Evolutionary conservation across 2,888 invertebrate species (phyloP).

Genomic region (Ichneumoninae sp.): DNA sequence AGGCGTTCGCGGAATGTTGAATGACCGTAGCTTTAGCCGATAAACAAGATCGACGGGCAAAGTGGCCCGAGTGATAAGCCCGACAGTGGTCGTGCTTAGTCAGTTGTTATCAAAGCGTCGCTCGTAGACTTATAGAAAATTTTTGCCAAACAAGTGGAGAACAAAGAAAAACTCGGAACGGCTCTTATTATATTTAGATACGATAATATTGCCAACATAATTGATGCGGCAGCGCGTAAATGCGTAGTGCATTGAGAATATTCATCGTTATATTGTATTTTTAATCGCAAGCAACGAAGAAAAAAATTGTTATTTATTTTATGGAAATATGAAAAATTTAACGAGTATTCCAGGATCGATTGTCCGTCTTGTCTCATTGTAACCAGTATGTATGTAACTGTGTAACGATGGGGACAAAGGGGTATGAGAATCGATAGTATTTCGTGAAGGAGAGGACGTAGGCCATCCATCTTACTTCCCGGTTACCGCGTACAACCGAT

Average conservation of each 20-base stretch:
- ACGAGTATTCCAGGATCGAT: not conserved
- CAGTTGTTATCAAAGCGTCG: slow-evolving; percentile 63
- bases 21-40: slow-evolving; percentile 79
- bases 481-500: slow-evolving; percentile 33
- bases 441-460: not conserved
- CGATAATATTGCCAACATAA: slow-evolving; percentile 11
- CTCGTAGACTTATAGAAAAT: not conserved
- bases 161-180: not conserved
- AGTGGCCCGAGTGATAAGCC: slow-evolving; percentile 9
- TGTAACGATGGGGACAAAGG: slow-evolving; percentile 17
- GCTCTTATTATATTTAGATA: not conserved
- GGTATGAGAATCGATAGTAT: slow-evolving; percentile 22
- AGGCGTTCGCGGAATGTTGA: slow-evolving; percentile 44
- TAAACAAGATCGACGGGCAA: slow-evolving; percentile 77
- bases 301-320: no score
- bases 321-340: not conserved
- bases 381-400: not conserved
- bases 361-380: not conserved
- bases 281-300: no score
- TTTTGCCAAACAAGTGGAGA: not conserved
- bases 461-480: not conserved
- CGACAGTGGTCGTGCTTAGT: slow-evolving; percentile 52
- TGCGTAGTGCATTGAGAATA: not conserved
- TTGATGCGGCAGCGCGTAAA: not conserved
- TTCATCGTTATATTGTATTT: not conserved